Evolutionary conservation across 2,888 invertebrate genomes (phyloP), one percentile per base, ranked within the genome.

Genomic region (Temnothorax unifasciatus): DNA sequence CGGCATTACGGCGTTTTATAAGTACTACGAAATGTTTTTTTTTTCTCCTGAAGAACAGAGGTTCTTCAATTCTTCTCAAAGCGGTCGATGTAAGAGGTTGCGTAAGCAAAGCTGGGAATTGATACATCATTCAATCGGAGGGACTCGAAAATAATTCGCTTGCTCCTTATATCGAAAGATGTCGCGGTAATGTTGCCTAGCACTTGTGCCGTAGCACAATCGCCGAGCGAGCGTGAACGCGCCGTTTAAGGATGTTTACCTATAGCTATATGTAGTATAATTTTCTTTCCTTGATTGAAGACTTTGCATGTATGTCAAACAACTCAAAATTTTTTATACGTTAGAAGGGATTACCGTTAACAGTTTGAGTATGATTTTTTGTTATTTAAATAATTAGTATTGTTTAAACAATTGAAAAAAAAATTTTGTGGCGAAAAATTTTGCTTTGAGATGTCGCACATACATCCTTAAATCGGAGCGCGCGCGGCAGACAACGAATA

Each of bases 131-230:
- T 52, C 11, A 25, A 41, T 61, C 18, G 61, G 61, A 29, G 29
- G 25, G 25, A 15, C 18, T 44, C 47, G 8, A 59, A 73, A 73
- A 73, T 59, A 61, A 8, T 21, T 13, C 2, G 21, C 13, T 9
- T 57, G 11, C 15, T 61, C 11, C 11, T 38, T 57, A 34, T 18
- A 13, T 73, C 61, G 18, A 73, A 57, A 41, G 25, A 73, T 73
- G 73, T 59, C 41, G 13, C 25, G 2, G 6, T 8, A 52, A 71
- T 21, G 6, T 71, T 54, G 21, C 8, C 9, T 2, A 1, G 11
- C n/a, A 21, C n/a, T 38, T 18, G 63, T 38, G 38, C 34, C n/a
- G 54, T 21, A 21, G 18, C 3, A 38, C 34, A 11, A 21, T 41
- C 15, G 11, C 5, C 41, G 13, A 5, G 11, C 15, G 38, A 50